Percentiles rank a stretch among this genome's conserved stretches.
Conservation (phyloP, 37 sponge, comb jelly and placozoan species). For the Theonella swinhoei region DNA sequence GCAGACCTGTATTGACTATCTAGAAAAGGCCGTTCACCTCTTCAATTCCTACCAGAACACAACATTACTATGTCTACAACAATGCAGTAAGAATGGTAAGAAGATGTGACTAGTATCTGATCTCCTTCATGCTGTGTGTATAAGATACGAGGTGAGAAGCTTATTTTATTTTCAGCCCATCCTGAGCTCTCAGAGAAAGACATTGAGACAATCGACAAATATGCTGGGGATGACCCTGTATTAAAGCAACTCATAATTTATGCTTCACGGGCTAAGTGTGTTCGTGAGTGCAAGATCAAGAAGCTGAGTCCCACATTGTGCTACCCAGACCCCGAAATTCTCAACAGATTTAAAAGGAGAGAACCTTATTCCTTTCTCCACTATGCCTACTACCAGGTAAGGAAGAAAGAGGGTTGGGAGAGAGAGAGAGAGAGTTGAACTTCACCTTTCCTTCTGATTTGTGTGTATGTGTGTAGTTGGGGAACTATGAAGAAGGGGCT, state of each 20-base stretch:
- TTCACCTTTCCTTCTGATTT: neutral
- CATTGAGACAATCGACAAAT: conserved; percentile 1
- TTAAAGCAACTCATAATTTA: conserved; percentile 32
- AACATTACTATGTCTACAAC: conserved; percentile 50
- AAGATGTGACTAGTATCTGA: neutral
- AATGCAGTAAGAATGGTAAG: conserved; percentile 42
- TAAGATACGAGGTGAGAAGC: neutral
- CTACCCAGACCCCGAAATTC: conserved; percentile 19
- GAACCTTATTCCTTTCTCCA: conserved; percentile 70
- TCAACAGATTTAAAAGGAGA: neutral
- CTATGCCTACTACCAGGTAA: conserved; percentile 72
- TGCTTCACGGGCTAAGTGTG: conserved; percentile 43
- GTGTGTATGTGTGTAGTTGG: conserved; percentile 5
- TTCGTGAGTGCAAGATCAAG: conserved; percentile 56
- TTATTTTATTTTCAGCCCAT: neutral
- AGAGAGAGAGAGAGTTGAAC: neutral
- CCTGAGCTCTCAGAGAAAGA: neutral
- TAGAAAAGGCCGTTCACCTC: conserved; percentile 62
- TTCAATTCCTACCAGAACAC: conserved; percentile 59
- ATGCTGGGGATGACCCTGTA: conserved; percentile 4
- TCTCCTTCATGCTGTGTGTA: too few relatives aligned
- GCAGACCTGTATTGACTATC: conserved; percentile 44
- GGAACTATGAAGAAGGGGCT: conserved; percentile 42
- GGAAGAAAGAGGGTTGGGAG: neutral
- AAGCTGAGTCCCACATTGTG: conserved; percentile 20